Base-by-base conservation (phyloP, 2,797 vertebrate species). In the Chelidonichthys spinosus region DNA sequence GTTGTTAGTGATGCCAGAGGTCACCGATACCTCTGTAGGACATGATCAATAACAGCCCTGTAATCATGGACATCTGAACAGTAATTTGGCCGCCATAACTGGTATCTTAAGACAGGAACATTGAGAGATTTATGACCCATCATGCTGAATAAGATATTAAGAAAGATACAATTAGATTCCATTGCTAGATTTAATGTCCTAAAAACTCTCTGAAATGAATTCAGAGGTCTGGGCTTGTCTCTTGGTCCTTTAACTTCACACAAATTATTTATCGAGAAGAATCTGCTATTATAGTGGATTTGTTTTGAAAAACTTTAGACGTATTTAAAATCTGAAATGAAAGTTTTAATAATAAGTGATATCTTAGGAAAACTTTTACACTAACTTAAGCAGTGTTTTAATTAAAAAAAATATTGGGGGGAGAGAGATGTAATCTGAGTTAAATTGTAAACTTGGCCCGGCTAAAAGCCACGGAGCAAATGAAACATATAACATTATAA, bases 401-500 rank as follows among this genome's bases (percentile, higher is more conserved):
- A 52, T 55, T 13, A 25, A 14, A 14, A 9, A 72, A 60, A 36
- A 15, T 1, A 5, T 33, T 1, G 3, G 33, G 8, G 33, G 7
- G 25, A 6, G 7, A 46, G n/a, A 5, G 9, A 44, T 42, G 55
- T 69, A 7, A 36, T 46, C 44, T 63, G 53, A 69, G 65, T 4
- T 33, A 8, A 65, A 53, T 11, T 64, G 50, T 54, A 60, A 71
- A 84, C 40, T 25, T 47, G 7, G 52, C 61, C 18, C 40, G 15
- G 50, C 50, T 42, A 44, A 52, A 75, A 76, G 61, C 60, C 61
- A 58, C 60, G 32, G 65, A 44, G 71, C 61, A 84, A 83, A 79
- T 47, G 2, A 66, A 74, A 69, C 17, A 47, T 25, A 67, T 40
- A 25, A 18, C 8, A 43, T 47, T 53, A 50, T n/a, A 68, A 63